Conservation (phyloP, 1,140 invertebrate genomes). For the Wasmannia auropunctata region DNA sequence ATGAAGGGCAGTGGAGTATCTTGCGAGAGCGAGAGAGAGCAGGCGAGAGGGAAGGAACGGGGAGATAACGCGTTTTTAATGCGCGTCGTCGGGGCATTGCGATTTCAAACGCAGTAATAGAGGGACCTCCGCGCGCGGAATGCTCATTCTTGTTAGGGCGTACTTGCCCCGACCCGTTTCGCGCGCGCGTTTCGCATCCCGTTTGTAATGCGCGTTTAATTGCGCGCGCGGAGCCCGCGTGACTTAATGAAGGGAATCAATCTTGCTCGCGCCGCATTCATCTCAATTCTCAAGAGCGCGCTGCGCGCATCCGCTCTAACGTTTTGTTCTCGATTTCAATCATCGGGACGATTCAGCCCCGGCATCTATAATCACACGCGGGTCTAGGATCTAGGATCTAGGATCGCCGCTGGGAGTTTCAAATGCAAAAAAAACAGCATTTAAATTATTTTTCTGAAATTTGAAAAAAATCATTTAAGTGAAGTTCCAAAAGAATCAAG, state of each 20-base stretch:
- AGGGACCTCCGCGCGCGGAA: conserved; percentile 34
- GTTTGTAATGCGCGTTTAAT: conserved; percentile 73
- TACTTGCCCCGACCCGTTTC: conserved; percentile 25
- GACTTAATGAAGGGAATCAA: conserved; percentile 73
- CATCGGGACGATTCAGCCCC: conserved; percentile 40
- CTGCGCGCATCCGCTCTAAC: conserved; percentile 15
- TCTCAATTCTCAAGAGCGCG: conserved; percentile 60
- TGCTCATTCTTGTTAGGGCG: conserved; percentile 58
- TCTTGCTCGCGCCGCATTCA: conserved; percentile 68
- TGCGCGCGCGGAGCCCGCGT: conserved; percentile 57
- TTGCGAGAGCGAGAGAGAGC: neutral
- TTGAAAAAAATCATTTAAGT: neutral
- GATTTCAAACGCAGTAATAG: conserved; percentile 61
- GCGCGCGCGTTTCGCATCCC: conserved; percentile 50
- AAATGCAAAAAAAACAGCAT: neutral
- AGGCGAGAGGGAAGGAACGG: conserved; percentile 59
- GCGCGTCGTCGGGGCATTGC: conserved; percentile 60
- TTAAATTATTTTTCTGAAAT: neutral
- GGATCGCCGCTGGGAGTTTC: neutral
- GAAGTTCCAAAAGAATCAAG: neutral
- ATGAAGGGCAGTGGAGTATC: conserved; percentile 8
- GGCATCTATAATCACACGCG: neutral
- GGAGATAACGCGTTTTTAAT: conserved; percentile 74
- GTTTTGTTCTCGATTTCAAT: conserved; percentile 53
- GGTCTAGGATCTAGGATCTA: too few species aligned